These are phyloP conservation scores for Xenopus laevis DNA, from an alignment of 2,113 vertebrate genomes.

Conservation along the genomic window DNA sequence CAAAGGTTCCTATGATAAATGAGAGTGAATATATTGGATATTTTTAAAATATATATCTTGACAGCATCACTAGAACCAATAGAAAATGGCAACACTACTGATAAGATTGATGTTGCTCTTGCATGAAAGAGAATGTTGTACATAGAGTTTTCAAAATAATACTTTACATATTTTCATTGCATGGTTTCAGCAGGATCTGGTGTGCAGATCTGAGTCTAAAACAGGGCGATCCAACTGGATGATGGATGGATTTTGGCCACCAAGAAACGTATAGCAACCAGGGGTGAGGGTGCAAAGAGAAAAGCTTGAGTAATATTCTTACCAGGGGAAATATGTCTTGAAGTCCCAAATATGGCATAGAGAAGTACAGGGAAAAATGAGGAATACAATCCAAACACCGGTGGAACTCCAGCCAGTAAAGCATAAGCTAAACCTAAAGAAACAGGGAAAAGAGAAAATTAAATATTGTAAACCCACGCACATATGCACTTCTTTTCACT, in stretches of 20 bases:
- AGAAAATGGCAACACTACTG: too few species aligned
- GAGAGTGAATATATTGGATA: not conserved
- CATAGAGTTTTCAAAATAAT: too few species aligned
- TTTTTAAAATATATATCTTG: too few species aligned
- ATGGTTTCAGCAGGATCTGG: too few species aligned
- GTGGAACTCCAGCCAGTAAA: conserved; percentile 81
- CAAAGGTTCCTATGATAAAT: conserved; percentile 81
- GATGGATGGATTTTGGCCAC: not conserved
- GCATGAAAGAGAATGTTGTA: too few species aligned
- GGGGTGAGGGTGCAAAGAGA: not conserved
- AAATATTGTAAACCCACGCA: too few species aligned
- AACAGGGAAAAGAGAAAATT: not conserved
- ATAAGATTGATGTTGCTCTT: too few species aligned
- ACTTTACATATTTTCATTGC: too few species aligned
- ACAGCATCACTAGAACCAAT: too few species aligned
- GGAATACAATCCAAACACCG: conserved; percentile 84
- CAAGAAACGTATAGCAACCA: not conserved
- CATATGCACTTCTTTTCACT: too few species aligned
- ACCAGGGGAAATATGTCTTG: conserved; percentile 89
- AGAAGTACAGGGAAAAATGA: conserved; percentile 85
- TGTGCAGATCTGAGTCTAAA: not conserved
- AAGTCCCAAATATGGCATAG: conserved; percentile 90
- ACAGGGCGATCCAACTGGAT: too few species aligned
- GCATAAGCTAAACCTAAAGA: conserved; percentile 87
- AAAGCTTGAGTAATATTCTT: conserved; percentile 50